Conservation (phyloP, 2,797 vertebrate genomes). For the Hoplostethus atlanticus region DNA sequence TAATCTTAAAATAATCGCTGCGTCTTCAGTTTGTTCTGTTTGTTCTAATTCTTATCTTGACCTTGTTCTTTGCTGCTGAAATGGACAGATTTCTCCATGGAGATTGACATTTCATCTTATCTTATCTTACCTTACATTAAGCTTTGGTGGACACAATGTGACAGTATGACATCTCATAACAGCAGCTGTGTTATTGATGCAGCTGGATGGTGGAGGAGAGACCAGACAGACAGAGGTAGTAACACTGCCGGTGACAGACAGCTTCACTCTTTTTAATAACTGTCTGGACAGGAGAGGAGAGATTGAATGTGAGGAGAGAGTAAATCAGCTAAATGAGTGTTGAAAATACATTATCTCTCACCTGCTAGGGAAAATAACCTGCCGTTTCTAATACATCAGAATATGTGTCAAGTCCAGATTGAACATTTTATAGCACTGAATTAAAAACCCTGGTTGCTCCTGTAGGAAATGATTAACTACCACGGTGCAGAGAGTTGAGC, state of each 20-base stretch:
- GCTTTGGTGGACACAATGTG: conserved; percentile 1
- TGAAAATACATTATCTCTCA: conserved; percentile 39
- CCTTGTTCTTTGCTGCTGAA: neutral
- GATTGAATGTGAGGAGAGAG: conserved; percentile 33
- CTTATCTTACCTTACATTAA: neutral
- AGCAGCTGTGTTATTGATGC: conserved; percentile 7
- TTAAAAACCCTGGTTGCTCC: conserved; percentile 6
- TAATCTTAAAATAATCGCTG: too few relatives aligned
- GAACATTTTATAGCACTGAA: conserved; percentile 43
- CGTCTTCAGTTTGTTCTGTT: neutral
- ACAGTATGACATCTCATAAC: conserved; percentile 35
- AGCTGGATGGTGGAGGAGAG: neutral
- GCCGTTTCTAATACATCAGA: conserved; percentile 29
- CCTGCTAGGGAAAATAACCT: conserved; percentile 41
- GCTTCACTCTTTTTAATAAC: conserved; percentile 48
- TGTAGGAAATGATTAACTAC: conserved; percentile 20
- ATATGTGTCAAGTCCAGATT: neutral
- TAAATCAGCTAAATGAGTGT: conserved; percentile 34
- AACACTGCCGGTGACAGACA: conserved; percentile 43
- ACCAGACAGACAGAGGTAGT: conserved; percentile 19
- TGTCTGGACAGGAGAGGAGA: conserved; percentile 27
- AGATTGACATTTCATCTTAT: neutral
- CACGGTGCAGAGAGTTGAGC: neutral
- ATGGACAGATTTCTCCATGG: neutral
- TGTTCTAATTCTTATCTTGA: neutral